phyloP scores from a whole-genome alignment of 2,797 vertebrate species.

The Mergus octosetaceus region DNA sequence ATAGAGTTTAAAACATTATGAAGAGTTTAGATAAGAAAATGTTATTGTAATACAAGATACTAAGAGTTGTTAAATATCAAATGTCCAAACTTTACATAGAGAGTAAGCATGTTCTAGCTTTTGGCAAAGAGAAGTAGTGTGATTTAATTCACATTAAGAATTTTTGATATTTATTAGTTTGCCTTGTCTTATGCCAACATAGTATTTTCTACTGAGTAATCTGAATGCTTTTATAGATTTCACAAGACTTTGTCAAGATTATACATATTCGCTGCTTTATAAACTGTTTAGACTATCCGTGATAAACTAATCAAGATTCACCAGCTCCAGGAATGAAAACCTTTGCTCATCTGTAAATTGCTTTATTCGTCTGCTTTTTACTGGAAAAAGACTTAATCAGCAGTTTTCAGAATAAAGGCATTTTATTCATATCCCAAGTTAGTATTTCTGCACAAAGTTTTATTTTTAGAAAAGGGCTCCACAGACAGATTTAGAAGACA shows the following conservation, averaged over 20 bases:
- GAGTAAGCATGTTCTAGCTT: background rate
- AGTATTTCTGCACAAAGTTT: background rate
- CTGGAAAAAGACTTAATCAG: background rate
- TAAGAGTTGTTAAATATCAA: background rate
- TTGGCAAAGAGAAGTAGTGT: background rate
- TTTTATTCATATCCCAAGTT: background rate
- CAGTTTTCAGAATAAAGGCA: background rate
- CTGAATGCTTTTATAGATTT: slow-evolving; percentile 3
- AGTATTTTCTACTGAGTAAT: background rate
- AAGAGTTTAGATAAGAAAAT: background rate
- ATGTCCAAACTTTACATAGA: background rate
- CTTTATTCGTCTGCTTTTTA: slow-evolving; percentile 24
- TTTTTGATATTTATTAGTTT: slow-evolving; percentile 11
- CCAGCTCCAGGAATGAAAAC: slow-evolving; percentile 17
- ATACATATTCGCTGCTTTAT: background rate
- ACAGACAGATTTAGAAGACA: background rate
- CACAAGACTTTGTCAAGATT: background rate
- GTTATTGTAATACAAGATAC: background rate
- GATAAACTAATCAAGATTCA: slow-evolving; percentile 28
- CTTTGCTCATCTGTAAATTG: background rate
- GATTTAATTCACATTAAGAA: slow-evolving; percentile 5
- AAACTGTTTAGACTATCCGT: slow-evolving; percentile 31
- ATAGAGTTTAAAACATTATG: background rate
- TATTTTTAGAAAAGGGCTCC: background rate
- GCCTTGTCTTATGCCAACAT: background rate